A percentile compares a stretch with the other conserved stretches of the same genome.
phyloP scores from a whole-genome alignment of 2,888 invertebrate species.

The Bruchidius siliquastri region DNA sequence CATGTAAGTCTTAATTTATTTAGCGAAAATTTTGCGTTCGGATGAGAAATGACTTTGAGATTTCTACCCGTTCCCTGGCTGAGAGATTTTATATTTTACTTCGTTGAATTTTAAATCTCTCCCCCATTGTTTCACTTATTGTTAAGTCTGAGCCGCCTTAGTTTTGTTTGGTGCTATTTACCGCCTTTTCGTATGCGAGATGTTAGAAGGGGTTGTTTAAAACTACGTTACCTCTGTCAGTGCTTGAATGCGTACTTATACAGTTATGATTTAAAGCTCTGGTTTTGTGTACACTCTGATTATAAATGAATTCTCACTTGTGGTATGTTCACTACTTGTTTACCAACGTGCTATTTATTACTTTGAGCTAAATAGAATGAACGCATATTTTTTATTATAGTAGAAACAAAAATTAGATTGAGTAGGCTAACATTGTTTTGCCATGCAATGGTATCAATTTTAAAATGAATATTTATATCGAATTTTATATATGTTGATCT shows the following conservation, averaged over 20 bases:
- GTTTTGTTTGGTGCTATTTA: slow-evolving; percentile 12
- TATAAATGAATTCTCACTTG: background rate
- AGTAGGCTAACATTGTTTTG: too few species aligned
- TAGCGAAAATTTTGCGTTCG: slow-evolving; percentile 41
- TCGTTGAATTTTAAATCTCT: slow-evolving; percentile 16
- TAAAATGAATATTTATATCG: too few species aligned
- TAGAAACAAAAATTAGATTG: too few species aligned
- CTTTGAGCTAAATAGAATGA: background rate
- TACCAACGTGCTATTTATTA: background rate
- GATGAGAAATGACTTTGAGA: slow-evolving; percentile 36
- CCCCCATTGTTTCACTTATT: slow-evolving; percentile 16
- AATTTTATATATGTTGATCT: too few species aligned
- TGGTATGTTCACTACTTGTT: background rate
- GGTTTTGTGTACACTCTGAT: background rate
- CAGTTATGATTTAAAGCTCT: background rate
- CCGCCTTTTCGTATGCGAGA: background rate
- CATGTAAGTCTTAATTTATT: slow-evolving; percentile 46
- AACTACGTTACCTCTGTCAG: background rate
- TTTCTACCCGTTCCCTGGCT: slow-evolving; percentile 28
- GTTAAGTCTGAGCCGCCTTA: slow-evolving; percentile 10
- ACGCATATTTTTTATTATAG: too few species aligned
- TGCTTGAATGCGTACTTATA: background rate
- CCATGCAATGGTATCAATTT: too few species aligned
- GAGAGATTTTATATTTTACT: slow-evolving; percentile 34
- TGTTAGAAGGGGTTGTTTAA: background rate